Evolutionary conservation across 2,888 invertebrate species (phyloP), one percentile per base, ranked within the genome.

Genomic region (Corbicula japonica): DNA sequence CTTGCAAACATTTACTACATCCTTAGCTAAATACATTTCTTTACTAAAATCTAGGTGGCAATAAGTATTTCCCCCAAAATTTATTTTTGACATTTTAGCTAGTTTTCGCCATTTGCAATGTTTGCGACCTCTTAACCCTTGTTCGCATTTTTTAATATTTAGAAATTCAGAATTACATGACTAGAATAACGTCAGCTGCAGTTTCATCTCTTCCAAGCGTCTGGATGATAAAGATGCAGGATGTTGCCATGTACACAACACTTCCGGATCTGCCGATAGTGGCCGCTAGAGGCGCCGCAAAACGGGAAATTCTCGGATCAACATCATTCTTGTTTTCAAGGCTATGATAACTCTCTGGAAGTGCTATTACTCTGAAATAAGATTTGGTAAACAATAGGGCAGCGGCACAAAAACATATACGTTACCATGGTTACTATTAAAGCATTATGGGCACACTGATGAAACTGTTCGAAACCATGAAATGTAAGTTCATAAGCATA

Each of bases 171-270:
- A 23, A 77, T 84, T 84, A 91, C 91, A 86, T 86, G 2, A 91
- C 85, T 18, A 90, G 73, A 23, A 88, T 74, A 6, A 88, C 73
- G 46, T 85, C 84, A 3, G 87, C 87, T 10, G 80, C 85, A 54
- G 84, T 77, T 6, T 86, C 62, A 1, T 83, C 74, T 1, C 85
- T 70, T 10, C 76, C 80, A 5, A 82, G 74, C n/a, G 88, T 72
- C 65, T 91, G 90, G 18, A 87, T 88, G 5, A 91, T 84, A 78
- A 91, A 91, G 15, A 91, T 62, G 54, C 90, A 89, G 6, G 91
- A 88, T 2, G 86, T 60, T 6, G 87, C 75, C 21, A 91, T 89
- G 73, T 89, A 91, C 28, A 88, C 46, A 18, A 85, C 84, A 65
- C 89, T 90, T 10, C 91, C 91, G 65, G 88, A 88, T 1, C 89